phyloP scores from a whole-genome alignment of 2,888 invertebrate species.

The Sycophila texana region DNA sequence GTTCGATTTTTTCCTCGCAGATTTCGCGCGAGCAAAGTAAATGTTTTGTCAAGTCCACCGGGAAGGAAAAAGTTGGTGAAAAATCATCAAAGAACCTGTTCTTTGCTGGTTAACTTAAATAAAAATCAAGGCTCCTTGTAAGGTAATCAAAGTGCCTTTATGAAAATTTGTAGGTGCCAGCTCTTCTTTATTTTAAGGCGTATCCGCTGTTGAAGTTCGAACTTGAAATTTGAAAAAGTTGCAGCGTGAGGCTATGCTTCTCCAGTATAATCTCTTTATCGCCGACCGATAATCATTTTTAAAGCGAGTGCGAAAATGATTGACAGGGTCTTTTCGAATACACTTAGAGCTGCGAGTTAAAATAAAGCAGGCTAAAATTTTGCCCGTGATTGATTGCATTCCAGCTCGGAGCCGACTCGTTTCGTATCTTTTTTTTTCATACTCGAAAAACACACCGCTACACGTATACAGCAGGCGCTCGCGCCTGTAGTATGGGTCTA shows the following conservation, averaged over 20 bases:
- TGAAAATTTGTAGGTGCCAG: background rate
- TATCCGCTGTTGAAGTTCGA: too few relatives aligned
- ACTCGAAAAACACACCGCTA: too few relatives aligned
- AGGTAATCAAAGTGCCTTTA: too few relatives aligned
- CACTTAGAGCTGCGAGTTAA: background rate
- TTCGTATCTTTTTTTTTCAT: too few relatives aligned
- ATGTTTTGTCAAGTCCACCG: too few relatives aligned
- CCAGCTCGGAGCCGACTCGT: background rate
- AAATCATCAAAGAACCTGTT: too few relatives aligned
- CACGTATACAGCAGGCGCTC: too few relatives aligned
- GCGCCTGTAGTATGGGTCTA: too few relatives aligned
- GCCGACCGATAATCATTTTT: constrained; percentile 5
- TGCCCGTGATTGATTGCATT: constrained; percentile 28
- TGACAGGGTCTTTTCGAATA: constrained; percentile 35
- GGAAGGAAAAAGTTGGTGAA: background rate
- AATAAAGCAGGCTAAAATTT: constrained; percentile 25
- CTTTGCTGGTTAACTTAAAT: too few relatives aligned
- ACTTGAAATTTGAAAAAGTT: background rate
- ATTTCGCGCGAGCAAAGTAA: too few relatives aligned
- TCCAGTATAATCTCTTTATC: constrained; percentile 21
- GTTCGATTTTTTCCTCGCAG: too few relatives aligned
- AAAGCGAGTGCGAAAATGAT: constrained; percentile 35
- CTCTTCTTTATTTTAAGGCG: background rate
- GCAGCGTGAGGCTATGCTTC: background rate
- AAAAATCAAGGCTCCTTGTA: too few relatives aligned